A percentile compares a stretch with the other conserved stretches of the same genome.
phyloP scores from a whole-genome alignment of 37 sponge, comb jelly and placozoan genomes.

The Hormiphora californensis region DNA sequence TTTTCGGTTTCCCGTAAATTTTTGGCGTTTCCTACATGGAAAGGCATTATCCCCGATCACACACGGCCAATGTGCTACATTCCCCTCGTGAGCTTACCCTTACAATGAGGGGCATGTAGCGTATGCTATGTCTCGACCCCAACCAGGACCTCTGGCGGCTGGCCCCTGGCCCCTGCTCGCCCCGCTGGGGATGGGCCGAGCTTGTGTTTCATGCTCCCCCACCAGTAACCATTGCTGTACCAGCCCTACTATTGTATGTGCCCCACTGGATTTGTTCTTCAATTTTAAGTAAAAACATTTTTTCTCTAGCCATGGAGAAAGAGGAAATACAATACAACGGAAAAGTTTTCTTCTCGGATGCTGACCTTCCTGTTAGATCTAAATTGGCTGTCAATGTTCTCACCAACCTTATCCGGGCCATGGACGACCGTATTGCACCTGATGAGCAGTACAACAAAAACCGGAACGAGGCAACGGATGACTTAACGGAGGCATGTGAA shows the following conservation, averaged over 20 bases:
- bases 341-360: neutral
- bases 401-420: neutral
- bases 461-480: slow-evolving; percentile 37
- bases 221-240: too few relatives aligned
- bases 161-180: too few relatives aligned
- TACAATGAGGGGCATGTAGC: too few relatives aligned
- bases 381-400: neutral
- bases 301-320: neutral
- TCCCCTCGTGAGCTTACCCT: too few relatives aligned
- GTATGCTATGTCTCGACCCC: too few relatives aligned
- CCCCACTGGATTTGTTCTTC: neutral
- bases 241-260: neutral
- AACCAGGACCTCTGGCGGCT: too few relatives aligned
- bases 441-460: slow-evolving; percentile 9
- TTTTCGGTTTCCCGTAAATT: too few relatives aligned
- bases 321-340: neutral
- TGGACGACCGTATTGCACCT: neutral
- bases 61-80: too few relatives aligned
- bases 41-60: too few relatives aligned
- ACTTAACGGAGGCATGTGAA: neutral
- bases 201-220: too few relatives aligned
- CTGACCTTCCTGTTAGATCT: neutral
- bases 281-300: neutral
- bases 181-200: too few relatives aligned
- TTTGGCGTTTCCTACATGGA: too few relatives aligned